Evolutionary conservation across 2,888 invertebrate species (phyloP), one percentile per base, ranked within the genome.

Genomic region (Drosophila kuntzei): DNA sequence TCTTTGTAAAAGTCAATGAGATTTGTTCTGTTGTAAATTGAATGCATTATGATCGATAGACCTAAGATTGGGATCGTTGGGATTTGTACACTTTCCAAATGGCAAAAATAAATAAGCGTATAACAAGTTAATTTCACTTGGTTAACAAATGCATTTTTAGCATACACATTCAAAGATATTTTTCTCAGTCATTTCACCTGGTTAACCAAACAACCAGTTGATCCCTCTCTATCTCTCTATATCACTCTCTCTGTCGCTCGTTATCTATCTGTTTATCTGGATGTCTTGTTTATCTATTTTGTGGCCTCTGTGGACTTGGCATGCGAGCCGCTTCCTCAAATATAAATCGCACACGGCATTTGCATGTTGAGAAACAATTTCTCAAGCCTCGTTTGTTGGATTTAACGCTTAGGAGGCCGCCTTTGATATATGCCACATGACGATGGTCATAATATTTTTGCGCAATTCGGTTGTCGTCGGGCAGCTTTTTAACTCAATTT

Each of bases 381-480:
- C 87, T 84, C 87, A 84, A 72, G 72, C 67, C 69, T 60, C 49
- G 68, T 64, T 63, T 64, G 76, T 67, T 71, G 71, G 64, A 54
- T 62, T 71, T 75, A 69, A 66, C 70, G 62, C 81, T 70, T 70
- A 57, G 55, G 61, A 66, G 76, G 68, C 80, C 80, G 87, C 87
- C 83, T 83, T 88, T 88, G 83, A 83, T 82, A 87, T 80, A 66
- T 79, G 74, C 80, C 76, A 90, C 76, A 88, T 76, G 86, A 71
- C 86, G 90, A 84, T 86, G 88, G 82, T 82, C 89, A 84, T 89
- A 90, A 90, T 89, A 86, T 82, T 88, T 90, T 84, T 89, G 90
- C 89, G 90, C 90, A 89, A 90, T 88, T 84, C 90, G 80, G 90
- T 89, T 90, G 89, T 86, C 90, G 90, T 88, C 77, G 76, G 63